Base-by-base conservation (phyloP, 1,140 invertebrate species). In the Cydia pomonella region DNA sequence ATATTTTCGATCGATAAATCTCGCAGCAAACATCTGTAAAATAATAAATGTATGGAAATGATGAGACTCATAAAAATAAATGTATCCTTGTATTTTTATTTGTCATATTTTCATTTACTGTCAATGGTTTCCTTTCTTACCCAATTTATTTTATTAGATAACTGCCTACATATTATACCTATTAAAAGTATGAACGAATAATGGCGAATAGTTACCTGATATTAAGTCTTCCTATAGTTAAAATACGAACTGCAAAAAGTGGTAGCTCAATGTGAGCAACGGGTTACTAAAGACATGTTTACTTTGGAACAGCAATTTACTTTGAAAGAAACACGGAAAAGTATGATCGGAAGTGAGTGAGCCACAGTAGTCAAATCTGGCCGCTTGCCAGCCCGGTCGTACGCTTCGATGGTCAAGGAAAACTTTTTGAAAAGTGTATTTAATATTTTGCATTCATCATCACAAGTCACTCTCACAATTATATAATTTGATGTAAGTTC, bases 1-100 rank as follows among this genome's bases (percentile, higher is more conserved):
- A 81, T 74, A 74, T 80, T 78, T 78, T 83, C 80, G 74, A 78
- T 29, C 77, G 74, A 79, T 84, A 81, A 85, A 82, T 80, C 53
- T 59, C 76, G 73, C 75, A 77, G 80, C 83, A 82, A 71, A 72
- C 50, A 74, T 72, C 50, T n/a, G 25, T 53, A 69, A 69, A 69
- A 69, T 69, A 41, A 33, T 38, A 38, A 69, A 69, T 41, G 29
- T 33, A 29, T 66, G 63, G 63, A 29, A 38, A 69, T 69, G 64
- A 69, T 33, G 64, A 33, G 1, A 21, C 64, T 33, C 27, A 72
- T 72, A 21, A 72, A 72, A 72, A 50, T 25, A 72, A 50, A 72
- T 21, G n/a, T 50, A 47, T 50, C 38, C 71, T 13, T 72, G 38
- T 72, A 29, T 44, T 72, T 50, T 72, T 29, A 6, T 27, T 33